phyloP scores from a whole-genome alignment of 2,797 vertebrate species.

The Platyrinchus mystaceus region DNA sequence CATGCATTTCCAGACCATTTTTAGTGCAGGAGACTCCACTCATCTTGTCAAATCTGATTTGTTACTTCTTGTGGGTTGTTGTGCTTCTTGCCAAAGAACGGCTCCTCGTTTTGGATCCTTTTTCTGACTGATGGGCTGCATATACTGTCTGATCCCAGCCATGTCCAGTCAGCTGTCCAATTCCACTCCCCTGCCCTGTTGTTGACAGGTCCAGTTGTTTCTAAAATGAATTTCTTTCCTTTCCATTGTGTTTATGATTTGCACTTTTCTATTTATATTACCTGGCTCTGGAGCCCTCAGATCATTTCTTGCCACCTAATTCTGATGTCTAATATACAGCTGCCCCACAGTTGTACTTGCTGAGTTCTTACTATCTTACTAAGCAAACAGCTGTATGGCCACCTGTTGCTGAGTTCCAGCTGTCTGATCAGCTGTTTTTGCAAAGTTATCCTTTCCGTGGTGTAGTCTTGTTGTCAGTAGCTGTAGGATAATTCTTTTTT shows the following conservation, averaged over 20 bases:
- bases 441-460: background rate
- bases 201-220: conserved; percentile 4
- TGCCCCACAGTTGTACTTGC: background rate
- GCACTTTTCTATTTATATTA: background rate
- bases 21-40: background rate
- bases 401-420: conserved; percentile 22
- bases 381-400: background rate
- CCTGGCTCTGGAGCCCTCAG: background rate
- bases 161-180: conserved; percentile 12
- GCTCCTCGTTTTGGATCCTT: background rate
- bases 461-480: background rate
- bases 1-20: background rate
- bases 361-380: background rate
- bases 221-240: background rate
- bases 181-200: background rate
- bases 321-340: background rate
- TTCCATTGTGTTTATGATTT: background rate
- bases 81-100: background rate
- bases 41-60: conserved; percentile 36
- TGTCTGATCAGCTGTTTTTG: conserved; percentile 26
- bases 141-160: background rate
- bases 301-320: background rate
- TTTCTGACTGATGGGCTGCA: conserved; percentile 14
- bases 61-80: background rate
- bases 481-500: background rate